Evolutionary conservation across 1,140 invertebrate genomes (phyloP).

Genomic region (Dendrolimus kikuchii): DNA sequence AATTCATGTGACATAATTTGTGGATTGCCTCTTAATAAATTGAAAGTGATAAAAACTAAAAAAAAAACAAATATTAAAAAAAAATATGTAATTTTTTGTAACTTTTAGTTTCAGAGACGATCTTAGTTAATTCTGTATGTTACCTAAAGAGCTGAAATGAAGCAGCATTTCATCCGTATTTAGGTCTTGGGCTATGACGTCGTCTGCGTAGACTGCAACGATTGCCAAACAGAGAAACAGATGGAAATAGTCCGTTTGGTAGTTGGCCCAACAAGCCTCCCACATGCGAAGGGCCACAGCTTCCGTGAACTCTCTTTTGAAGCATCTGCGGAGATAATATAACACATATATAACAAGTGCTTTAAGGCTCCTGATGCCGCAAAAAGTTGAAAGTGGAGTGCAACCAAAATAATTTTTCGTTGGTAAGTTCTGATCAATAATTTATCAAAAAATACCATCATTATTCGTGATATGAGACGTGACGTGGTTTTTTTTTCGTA

Average conservation of each 20-base stretch:
- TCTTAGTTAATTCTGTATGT: background rate
- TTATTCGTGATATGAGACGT: too few species aligned
- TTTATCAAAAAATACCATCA: too few species aligned
- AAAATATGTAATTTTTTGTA: too few species aligned
- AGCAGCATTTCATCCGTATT: conserved; percentile 94
- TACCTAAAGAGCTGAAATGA: conserved; percentile 91
- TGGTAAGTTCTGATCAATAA: too few species aligned
- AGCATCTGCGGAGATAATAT: conserved; percentile 74
- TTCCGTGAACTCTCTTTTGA: conserved; percentile 92
- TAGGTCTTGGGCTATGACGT: conserved; percentile 91
- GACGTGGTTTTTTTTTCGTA: too few species aligned
- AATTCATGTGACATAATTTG: too few species aligned
- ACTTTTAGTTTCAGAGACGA: conserved; percentile 4
- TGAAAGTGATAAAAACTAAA: too few species aligned
- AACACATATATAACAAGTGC: background rate
- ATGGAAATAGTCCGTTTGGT: conserved; percentile 94
- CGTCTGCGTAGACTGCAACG: conserved; percentile 92
- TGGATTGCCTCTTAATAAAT: too few species aligned
- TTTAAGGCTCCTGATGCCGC: background rate
- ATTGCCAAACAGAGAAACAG: conserved; percentile 93
- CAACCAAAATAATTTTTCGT: too few species aligned
- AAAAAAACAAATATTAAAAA: too few species aligned
- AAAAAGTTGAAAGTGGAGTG: too few species aligned
- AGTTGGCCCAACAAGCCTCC: conserved; percentile 96
- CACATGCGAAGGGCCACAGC: conserved; percentile 90